Evolutionary conservation across 2,797 vertebrate genomes (phyloP), one percentile per base, ranked within the genome.

Genomic region (Cossypha caffra): DNA sequence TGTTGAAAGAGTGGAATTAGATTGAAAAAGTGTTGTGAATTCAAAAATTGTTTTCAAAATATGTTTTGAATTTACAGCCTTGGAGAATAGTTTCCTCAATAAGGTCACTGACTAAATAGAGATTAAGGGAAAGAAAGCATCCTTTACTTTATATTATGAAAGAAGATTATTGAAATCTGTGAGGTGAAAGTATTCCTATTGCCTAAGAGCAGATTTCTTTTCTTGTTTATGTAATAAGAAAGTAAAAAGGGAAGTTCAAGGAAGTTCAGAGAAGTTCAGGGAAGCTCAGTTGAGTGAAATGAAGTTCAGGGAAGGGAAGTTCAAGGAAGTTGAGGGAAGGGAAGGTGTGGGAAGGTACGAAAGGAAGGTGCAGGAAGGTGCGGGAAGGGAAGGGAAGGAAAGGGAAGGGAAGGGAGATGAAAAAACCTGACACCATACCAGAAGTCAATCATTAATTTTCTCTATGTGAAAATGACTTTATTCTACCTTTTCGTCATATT

Each of bases 1-100:
- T 5, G 19, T 7, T 40, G 35, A 59, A 76, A 52, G n/a, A 35
- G 24, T 35, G 7, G 16, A 57, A 68, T 0, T 55, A 2, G 0
- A 21, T 45, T 45, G 16, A 19, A 88, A 78, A 55, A 14, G 1
- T 23, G 3, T 24, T 11, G 5, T 29, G 6, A 50, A 55, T 40
- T 74, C 28, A 45, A 54, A 80, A 24, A 47, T 4, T 25, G 13
- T 31, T 57, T 84, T 35, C 13, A 74, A 66, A 35, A 64, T 35
- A 15, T 21, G 1, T 26, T 75, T 84, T 75, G 23, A 67, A 62
- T 42, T 64, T 72, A 2, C 12, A 1, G 4, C 6, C 20, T 82
- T 42, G 9, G 6, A 80, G 20, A 71, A 40, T 13, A 51, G 1
- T 50, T 66, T 50, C 42, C 18, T 63, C 21, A 47, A 42, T 43